Base-by-base conservation (phyloP, 2,113 vertebrate species). In the Eudorcas thomsonii region DNA sequence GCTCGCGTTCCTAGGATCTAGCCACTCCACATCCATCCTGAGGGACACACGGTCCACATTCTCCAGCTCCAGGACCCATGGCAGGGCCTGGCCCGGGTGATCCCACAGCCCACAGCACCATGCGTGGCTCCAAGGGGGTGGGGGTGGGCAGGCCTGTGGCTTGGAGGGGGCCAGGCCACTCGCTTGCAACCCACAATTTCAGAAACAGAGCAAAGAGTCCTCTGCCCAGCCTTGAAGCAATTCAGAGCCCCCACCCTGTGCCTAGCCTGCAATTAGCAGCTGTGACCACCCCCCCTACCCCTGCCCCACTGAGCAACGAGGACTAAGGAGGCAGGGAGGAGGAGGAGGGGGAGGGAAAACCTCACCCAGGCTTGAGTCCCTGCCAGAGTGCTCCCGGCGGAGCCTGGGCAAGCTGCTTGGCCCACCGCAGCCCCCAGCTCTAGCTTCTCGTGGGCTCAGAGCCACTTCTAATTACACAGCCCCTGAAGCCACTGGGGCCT, bases 401-500 rank as follows among this genome's bases (percentile, higher is more conserved):
- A 14, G 60, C 86, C 55, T 9, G 25, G 43, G 78, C 6, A 0
- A 30, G 62, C 83, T 0, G 6, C 39, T 59, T 28, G 4, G 90
- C 43, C 93, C 78, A 74, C 94, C 60, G 0, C 92, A 93, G 90
- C 28, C 80, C 78, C 95, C 25, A n/a, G 78, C 45, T 87, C 71
- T 28, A 36, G 59, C 48, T 71, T n/a, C 45, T 77, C 1, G 0
- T 83, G 89, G 55, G 43, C 80, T 78, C 60, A 48, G 50, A 28
- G 43, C 26, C 77, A 67, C 89, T 85, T 78, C 59, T 98, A 97
- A 98, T 98, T 89, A 97, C 55, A 86, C n/a, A 84, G 91, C 7
- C 85, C 87, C 81, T 0, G 1, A n/a, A 64, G 83, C 90, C 48
- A 50, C 82, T 0, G 45, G 77, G 84, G 39, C 88, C 93, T 94